Evolutionary conservation across 2,797 vertebrate genomes (phyloP), one percentile per base, ranked within the genome.

Genomic region (Fistularia commersonii): DNA sequence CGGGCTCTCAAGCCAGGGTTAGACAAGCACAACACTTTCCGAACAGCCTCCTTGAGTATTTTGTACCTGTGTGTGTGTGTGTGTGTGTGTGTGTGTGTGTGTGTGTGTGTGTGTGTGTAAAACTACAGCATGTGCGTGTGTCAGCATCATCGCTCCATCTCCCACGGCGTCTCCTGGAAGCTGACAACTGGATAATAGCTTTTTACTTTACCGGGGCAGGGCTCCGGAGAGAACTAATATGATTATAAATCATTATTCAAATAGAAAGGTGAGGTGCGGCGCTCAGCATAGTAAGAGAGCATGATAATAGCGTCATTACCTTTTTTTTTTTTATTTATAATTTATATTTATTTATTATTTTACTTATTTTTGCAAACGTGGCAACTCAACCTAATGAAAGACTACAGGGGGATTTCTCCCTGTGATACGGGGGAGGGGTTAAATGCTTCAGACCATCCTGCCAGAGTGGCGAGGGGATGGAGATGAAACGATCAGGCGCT

Each of bases 201-300:
- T 94, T 92, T 93, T 92, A 93, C 91, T 95, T 94, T 92, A 94
- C 92, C 89, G 90, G 91, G 92, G 93, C 92, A 91, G 91, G 91
- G 88, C 87, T 92, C 87, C 77, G 86, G 90, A 88, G 86, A 92
- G 90, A 83, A 76, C 93, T 94, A 95, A 93, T 93, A 91, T 90
- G 91, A 95, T 93, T 91, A 93, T 94, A 95, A 94, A 94, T 95
- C 94, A 97, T 95, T 96, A 98, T 95, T 95, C 91, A 94, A 93
- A 95, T 93, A 92, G 90, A 91, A 91, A 93, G 91, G 90, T 93
- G 92, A 91, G 86, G 88, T 85, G 87, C 89, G 39, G 68, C 45
- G 72, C 70, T 78, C 76, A 79, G 89, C 88, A 91, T 93, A 89
- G 90, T 91, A 93, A 92, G 89, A 90, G 81, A 85, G 81, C 83